Conservation (phyloP, 2,888 invertebrate species). For the Conchocele bisecta region DNA sequence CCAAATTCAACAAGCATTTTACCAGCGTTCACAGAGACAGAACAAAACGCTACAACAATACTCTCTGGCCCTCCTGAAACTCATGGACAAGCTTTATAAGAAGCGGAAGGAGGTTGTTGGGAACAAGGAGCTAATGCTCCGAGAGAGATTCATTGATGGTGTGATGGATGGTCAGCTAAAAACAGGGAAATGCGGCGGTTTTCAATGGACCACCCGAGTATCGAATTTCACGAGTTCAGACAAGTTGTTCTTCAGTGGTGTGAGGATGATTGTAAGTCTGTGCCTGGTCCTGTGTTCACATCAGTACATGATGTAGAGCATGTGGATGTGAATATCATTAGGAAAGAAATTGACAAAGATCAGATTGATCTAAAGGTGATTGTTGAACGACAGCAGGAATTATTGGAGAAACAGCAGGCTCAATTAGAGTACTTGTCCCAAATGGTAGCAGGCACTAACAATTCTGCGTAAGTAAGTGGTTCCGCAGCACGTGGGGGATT, state of each 20-base stretch:
- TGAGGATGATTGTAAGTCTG: not conserved
- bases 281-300: no score
- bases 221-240: conserved; percentile 25
- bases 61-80: conserved; percentile 22
- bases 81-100: conserved; percentile 18
- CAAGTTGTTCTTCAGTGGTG: conserved; percentile 13
- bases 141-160: conserved; percentile 27
- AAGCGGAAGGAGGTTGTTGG: conserved; percentile 6
- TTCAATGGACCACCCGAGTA: not conserved
- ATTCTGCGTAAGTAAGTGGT: no score
- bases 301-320: no score
- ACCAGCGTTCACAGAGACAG: conserved; percentile 18
- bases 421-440: no score
- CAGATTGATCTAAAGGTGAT: no score
- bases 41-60: conserved; percentile 28
- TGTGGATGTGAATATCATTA: no score
- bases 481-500: no score
- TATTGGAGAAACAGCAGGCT: no score
- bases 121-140: conserved; percentile 20
- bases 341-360: no score
- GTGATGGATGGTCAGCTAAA: conserved; percentile 16
- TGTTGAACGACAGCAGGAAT: no score
- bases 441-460: no score
- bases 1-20: conserved; percentile 28
- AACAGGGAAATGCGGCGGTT: conserved; percentile 22